Evolutionary conservation across 1,140 invertebrate species (phyloP).

Genomic region (Mercenaria mercenaria): DNA sequence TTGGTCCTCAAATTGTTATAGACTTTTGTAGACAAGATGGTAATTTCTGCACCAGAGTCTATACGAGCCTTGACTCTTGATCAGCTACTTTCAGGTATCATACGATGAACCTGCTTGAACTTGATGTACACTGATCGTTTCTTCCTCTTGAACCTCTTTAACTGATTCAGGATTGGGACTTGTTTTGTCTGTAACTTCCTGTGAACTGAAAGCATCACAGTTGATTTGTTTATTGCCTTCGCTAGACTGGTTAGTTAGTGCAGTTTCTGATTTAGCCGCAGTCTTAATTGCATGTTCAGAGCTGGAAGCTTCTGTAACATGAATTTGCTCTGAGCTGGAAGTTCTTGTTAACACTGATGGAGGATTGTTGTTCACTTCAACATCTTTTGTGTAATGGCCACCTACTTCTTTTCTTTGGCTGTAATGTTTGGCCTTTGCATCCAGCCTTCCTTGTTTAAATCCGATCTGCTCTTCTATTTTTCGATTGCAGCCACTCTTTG

Average conservation of each 20-base stretch:
- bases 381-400: neutral
- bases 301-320: too few species aligned
- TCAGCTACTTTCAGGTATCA: slow-evolving; percentile 4
- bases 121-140: neutral
- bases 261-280: too few species aligned
- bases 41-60: slow-evolving; percentile 50
- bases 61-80: neutral
- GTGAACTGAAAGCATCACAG: neutral
- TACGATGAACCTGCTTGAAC: slow-evolving; percentile 38
- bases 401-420: neutral
- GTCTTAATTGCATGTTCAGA: neutral
- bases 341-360: too few species aligned
- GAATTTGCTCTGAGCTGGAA: too few species aligned
- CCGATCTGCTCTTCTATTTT: neutral
- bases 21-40: neutral
- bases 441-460: slow-evolving; percentile 42
- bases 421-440: neutral
- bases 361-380: neutral
- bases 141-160: neutral
- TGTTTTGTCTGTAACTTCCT: neutral
- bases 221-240: neutral
- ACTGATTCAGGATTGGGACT: neutral
- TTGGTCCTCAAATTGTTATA: slow-evolving; percentile 22
- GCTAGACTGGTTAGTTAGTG: neutral
- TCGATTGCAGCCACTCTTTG: neutral